These are phyloP conservation scores for Rhaphigaster nebulosa DNA, from an alignment of 2,888 invertebrate genomes.

Conservation along the genomic window DNA sequence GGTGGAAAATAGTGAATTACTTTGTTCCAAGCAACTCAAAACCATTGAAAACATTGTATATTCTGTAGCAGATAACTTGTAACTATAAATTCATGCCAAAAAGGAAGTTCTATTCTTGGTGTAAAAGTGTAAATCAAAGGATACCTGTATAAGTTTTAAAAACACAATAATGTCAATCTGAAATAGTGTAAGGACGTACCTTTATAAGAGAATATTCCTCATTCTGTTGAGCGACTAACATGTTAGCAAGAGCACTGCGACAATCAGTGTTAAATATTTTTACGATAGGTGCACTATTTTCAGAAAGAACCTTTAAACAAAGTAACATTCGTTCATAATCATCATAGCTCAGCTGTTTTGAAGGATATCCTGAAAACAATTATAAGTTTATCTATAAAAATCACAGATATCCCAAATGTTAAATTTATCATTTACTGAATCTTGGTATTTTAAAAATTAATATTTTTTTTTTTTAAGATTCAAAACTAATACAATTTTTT, in stretches of 20 bases:
- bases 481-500: too few relatives aligned
- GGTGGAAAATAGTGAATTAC: too few relatives aligned
- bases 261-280: conserved; percentile 82
- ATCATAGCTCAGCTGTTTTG: conserved; percentile 93
- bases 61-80: too few relatives aligned
- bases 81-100: too few relatives aligned
- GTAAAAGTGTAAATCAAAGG: too few relatives aligned
- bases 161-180: too few relatives aligned
- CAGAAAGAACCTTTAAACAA: conserved; percentile 82
- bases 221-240: conserved; percentile 84
- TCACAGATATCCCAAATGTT: not conserved
- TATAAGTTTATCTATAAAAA: not conserved
- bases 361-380: conserved; percentile 71
- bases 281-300: conserved; percentile 77
- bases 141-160: too few relatives aligned
- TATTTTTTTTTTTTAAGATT: too few relatives aligned
- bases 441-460: not conserved
- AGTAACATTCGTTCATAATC: conserved; percentile 90
- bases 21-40: too few relatives aligned
- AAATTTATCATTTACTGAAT: not conserved
- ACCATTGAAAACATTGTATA: too few relatives aligned
- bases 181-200: conserved; percentile 66
- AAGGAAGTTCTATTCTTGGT: too few relatives aligned
- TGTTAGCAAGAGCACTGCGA: conserved; percentile 83
- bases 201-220: conserved; percentile 76